Conservation (phyloP, 2,113 vertebrate species). For the Euleptes europaea region DNA sequence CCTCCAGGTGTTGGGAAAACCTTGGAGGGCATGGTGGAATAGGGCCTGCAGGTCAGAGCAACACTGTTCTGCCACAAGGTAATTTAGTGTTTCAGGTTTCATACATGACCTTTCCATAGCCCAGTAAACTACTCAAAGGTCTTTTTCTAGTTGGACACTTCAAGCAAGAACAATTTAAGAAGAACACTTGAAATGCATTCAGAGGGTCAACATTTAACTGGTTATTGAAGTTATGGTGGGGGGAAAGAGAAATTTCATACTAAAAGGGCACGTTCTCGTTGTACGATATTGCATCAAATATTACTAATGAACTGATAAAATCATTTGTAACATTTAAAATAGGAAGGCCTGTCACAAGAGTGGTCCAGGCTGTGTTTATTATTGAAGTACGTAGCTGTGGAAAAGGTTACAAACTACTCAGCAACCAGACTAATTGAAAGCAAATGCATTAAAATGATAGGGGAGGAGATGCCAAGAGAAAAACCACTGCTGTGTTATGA, state of each 20-base stretch:
- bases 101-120: not conserved
- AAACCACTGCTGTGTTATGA: not conserved
- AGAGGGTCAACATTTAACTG: not conserved
- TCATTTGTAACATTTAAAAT: not conserved
- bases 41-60: too few species aligned
- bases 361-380: not conserved
- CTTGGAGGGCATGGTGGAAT: too few species aligned
- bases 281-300: conserved; percentile 11
- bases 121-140: not conserved
- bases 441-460: conserved; percentile 8
- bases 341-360: not conserved
- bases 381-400: not conserved
- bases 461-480: not conserved
- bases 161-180: not conserved
- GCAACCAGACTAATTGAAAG: not conserved
- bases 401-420: not conserved
- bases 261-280: not conserved
- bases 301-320: not conserved
- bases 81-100: not conserved
- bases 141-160: not conserved
- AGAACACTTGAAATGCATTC: not conserved
- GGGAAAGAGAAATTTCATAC: conserved; percentile 18
- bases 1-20: too few species aligned
- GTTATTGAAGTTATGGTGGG: not conserved
- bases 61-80: not conserved